These are phyloP conservation scores for Numida meleagris DNA, from an alignment of 2,113 vertebrate genomes.

Conservation along the genomic window DNA sequence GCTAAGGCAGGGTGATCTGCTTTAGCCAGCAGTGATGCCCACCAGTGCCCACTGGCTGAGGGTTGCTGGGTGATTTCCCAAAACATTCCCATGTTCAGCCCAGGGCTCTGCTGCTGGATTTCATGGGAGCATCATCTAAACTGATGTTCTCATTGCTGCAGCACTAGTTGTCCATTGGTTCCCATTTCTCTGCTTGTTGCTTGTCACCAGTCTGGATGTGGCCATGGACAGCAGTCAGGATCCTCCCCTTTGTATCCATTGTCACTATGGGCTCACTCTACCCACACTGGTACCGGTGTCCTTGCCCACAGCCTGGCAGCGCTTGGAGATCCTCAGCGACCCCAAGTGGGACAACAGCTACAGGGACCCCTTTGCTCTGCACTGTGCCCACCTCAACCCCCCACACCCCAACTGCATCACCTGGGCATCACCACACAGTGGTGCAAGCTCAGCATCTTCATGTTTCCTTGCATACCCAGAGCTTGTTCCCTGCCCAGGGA, in stretches of 20 bases:
- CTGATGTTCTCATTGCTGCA: background rate
- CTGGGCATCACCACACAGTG: accelerated
- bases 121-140: too few relatives aligned
- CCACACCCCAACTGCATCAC: background rate
- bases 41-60: background rate
- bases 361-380: background rate
- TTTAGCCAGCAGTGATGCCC: background rate
- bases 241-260: background rate
- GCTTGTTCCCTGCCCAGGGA: background rate
- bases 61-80: background rate
- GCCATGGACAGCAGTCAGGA: background rate
- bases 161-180: background rate
- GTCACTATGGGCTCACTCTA: accelerated
- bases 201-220: background rate
- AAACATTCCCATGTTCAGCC: background rate
- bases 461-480: accelerated
- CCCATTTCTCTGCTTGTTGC: background rate
- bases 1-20: background rate
- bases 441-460: background rate
- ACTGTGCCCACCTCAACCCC: background rate
- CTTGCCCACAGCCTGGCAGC: background rate
- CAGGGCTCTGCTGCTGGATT: background rate
- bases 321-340: background rate
- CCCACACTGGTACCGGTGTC: background rate
- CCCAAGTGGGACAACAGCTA: background rate